Evolutionary conservation across 2,113 vertebrate genomes (phyloP).

Genomic region (Zosterops pallidus): DNA sequence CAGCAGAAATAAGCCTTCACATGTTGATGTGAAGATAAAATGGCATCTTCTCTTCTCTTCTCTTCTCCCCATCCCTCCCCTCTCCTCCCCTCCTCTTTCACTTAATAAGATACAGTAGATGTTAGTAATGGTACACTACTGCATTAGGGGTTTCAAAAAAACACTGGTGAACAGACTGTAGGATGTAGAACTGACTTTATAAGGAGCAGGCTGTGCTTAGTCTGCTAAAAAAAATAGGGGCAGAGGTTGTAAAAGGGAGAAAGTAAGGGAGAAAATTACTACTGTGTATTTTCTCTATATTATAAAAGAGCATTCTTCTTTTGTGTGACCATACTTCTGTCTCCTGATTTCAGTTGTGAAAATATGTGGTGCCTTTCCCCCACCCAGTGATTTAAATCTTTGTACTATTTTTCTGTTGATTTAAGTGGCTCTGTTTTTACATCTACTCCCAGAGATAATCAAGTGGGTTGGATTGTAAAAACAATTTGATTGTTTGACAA

Average conservation of each 20-base stretch:
- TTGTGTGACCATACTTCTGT: not conserved
- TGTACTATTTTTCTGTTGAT: constrained; percentile 33
- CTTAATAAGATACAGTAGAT: not conserved
- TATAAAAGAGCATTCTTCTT: constrained; percentile 2
- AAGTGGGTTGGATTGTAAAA: constrained; percentile 40
- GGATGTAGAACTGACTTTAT: not conserved
- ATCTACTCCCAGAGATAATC: constrained; percentile 37
- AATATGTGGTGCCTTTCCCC: constrained; percentile 19
- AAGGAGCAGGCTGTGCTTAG: not conserved
- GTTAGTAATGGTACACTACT: not conserved
- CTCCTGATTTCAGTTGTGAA: constrained; percentile 11
- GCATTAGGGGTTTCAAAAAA: not conserved
- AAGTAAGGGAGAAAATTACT: not conserved
- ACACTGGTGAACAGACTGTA: not conserved
- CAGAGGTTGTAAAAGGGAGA: not conserved
- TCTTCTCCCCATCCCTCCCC: too few species aligned
- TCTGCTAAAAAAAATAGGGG: not conserved
- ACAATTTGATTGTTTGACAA: constrained; percentile 53
- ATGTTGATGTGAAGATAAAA: not conserved
- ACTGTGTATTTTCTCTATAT: not conserved
- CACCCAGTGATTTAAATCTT: constrained; percentile 26
- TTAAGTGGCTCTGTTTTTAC: constrained; percentile 28
- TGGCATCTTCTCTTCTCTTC: not conserved
- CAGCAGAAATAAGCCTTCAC: not conserved
- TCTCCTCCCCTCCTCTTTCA: not conserved